Evolutionary conservation across 2,888 invertebrate species (phyloP).

Genomic region (Cylloceria caligata): DNA sequence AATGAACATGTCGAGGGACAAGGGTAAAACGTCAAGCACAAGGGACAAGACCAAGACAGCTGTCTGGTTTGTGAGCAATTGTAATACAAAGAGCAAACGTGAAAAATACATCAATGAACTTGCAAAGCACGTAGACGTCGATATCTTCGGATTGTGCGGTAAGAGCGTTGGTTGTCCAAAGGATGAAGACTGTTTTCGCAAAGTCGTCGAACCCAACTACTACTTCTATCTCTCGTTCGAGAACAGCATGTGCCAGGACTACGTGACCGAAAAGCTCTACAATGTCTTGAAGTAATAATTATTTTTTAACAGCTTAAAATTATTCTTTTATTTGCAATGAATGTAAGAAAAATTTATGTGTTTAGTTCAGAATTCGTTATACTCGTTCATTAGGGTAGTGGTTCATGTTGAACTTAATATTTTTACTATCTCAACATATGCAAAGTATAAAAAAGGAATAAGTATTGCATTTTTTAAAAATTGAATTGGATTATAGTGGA

Average conservation of each 20-base stretch:
- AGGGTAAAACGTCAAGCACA: neutral
- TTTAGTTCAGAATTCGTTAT: too few relatives aligned
- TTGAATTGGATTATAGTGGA: too few relatives aligned
- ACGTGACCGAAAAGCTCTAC: conserved; percentile 89
- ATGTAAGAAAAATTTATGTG: too few relatives aligned
- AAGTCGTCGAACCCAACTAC: conserved; percentile 86
- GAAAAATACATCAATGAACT: conserved; percentile 85
- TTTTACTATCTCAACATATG: too few relatives aligned
- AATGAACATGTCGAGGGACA: neutral
- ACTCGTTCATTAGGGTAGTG: too few relatives aligned
- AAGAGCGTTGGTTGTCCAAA: conserved; percentile 83
- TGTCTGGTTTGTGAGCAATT: conserved; percentile 87
- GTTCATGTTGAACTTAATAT: too few relatives aligned
- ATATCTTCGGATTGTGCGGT: conserved; percentile 89
- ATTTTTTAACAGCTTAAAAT: conserved; percentile 64
- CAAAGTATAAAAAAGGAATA: too few relatives aligned
- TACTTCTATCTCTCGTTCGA: conserved; percentile 91
- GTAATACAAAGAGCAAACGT: conserved; percentile 84
- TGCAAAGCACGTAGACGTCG: conserved; percentile 86
- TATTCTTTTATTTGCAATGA: neutral
- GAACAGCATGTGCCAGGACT: conserved; percentile 89
- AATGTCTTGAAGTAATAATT: conserved; percentile 86
- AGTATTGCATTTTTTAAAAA: too few relatives aligned
- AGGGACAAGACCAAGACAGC: conserved; percentile 85
- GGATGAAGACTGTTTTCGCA: conserved; percentile 78